Evolutionary conservation across 1,140 invertebrate genomes (phyloP), one percentile per base, ranked within the genome.

Genomic region (Drosophila insularis): DNA sequence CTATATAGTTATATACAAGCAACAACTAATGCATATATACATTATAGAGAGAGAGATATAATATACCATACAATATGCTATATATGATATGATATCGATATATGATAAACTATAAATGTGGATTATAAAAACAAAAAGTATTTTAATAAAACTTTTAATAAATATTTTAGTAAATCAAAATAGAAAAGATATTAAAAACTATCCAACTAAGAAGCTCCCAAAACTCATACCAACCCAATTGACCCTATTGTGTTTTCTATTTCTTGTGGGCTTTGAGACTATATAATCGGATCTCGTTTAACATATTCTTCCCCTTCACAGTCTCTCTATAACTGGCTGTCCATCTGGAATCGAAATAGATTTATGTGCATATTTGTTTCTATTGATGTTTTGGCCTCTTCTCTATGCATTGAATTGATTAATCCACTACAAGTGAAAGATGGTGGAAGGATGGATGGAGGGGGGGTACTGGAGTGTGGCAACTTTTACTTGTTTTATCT

Each of bases 101-200:
- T 37, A 75, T 64, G 72, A 74, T 77, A 74, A 53, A 66, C 65
- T 71, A 79, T 80, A 78, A 68, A 85, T 81, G 75, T 78, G 71
- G 72, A 89, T 79, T 77, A 87, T 89, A 82, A 23, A 63, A 63
- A 50, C 43, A 50, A 50, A 87, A 87, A 87, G 82, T 86, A 86
- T 86, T 86, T 86, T 86, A 87, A 89, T 87, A 89, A 89, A 89
- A 87, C 80, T 87, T 87, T 87, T 87, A 89, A 87, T 87, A 87
- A 87, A 87, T 89, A 87, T 89, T 87, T 87, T 89, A 87, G 84
- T 81, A 84, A 82, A 89, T 80, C 63, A 60, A 70, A 81, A 59
- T 60, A 71, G 71, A 50, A 61, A 10, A 11, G 7, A 58, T 58
- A 37, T 31, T 50, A 58, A 55, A 39, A 23, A 64, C 50, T 27